Evolutionary conservation across 2,113 vertebrate species (phyloP).

Genomic region (human): GRCh38 chrX:126056001-126056500

Average conservation of each 20-base stretch:
- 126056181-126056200: neutral
- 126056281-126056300: neutral
- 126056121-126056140: neutral
- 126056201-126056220: neutral
- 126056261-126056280: neutral
- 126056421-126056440: neutral
- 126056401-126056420: neutral
- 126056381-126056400: neutral
- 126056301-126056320: neutral
- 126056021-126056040: neutral
- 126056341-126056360: neutral
- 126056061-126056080: neutral
- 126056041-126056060: neutral
- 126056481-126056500: neutral
- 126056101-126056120: neutral
- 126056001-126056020: neutral
- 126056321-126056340: neutral
- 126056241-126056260: neutral
- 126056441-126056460: neutral
- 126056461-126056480: neutral
- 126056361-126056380: neutral
- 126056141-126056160: neutral
- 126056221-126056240: neutral
- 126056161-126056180: neutral
- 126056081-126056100: neutral